Evolutionary conservation across 2,113 vertebrate species (phyloP).

Genomic region (Gallinago jamesoni): DNA sequence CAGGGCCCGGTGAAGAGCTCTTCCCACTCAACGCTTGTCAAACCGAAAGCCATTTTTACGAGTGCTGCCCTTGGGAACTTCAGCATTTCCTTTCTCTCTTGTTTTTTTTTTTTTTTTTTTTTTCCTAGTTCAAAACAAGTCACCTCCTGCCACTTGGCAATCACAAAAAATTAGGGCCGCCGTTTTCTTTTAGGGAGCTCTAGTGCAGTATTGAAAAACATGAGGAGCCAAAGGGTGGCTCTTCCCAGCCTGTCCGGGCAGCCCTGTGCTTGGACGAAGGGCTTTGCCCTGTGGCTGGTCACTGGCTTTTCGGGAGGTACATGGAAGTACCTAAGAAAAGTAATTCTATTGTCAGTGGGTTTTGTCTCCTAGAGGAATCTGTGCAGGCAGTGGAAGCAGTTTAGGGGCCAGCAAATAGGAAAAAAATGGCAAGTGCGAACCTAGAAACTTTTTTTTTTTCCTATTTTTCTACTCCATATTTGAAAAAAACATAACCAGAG

Average conservation of each 20-base stretch:
- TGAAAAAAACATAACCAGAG: background rate
- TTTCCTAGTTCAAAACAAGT: background rate
- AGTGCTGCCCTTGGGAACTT: constrained; percentile 54
- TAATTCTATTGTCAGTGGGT: background rate
- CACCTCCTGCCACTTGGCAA: background rate
- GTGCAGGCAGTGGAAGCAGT: background rate
- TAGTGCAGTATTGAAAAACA: background rate
- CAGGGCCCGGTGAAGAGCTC: background rate
- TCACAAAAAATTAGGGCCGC: background rate
- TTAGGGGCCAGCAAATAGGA: background rate
- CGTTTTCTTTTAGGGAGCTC: background rate
- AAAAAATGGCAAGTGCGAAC: background rate
- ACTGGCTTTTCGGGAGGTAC: background rate
- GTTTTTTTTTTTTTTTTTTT: background rate
- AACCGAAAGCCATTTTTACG: constrained; percentile 15
- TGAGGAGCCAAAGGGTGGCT: background rate
- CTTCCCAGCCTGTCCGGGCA: background rate
- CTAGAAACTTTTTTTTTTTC: background rate
- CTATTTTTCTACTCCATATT: background rate
- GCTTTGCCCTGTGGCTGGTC: background rate
- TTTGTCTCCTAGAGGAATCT: background rate
- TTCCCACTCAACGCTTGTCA: constrained; percentile 33
- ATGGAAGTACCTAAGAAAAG: background rate
- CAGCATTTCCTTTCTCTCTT: constrained; percentile 15
- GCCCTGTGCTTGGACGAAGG: background rate